Base-by-base conservation (phyloP, 2,113 vertebrate genomes). In the Brachypodius melanocephalos region DNA sequence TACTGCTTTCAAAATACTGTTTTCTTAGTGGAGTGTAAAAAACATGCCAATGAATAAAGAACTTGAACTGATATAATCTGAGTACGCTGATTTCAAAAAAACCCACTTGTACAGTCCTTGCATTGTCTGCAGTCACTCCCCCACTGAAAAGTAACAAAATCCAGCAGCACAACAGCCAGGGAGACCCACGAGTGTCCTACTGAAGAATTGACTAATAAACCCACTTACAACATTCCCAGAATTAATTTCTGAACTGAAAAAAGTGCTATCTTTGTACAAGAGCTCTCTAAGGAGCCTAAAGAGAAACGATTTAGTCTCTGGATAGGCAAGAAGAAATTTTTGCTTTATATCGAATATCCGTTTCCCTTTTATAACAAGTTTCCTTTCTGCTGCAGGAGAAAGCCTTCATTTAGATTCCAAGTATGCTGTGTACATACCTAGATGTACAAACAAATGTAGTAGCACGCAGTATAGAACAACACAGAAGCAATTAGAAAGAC, bases 181-280 rank as follows among this genome's bases (percentile, higher is more conserved):
- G 28, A 89, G 16, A 9, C 8, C 63, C 51, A 57, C 0, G 0
- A 85, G 42, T 6, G 3, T 34, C 42, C 51, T 40, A 25, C 20
- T 46, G 24, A 84, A 77, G 42, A 52, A 75, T 34, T 73, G 59
- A 36, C 42, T 40, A 68, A 46, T 15, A 12, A 58, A 48, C 7
- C 8, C 31, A 62, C 55, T 61, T 68, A 13, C 16, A 43, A 68
- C 17, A 79, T 38, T 57, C n/a, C 31, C 62, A 73, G 52, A 84
- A 59, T 32, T 15, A 75, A 85, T 75, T 75, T 89, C 4, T 52
- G 21, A 80, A 61, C n/a, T 18, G 42, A 65, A 86, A 76, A 79
- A 92, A 61, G 15, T 3, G 14, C 19, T 54, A 31, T 31, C n/a
- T 49, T 69, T 54, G n/a, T 54, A 62, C 28, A 73, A 66, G 18